Evolutionary conservation across 2,113 vertebrate species (phyloP).

Genomic region (Corvus moneduloides): DNA sequence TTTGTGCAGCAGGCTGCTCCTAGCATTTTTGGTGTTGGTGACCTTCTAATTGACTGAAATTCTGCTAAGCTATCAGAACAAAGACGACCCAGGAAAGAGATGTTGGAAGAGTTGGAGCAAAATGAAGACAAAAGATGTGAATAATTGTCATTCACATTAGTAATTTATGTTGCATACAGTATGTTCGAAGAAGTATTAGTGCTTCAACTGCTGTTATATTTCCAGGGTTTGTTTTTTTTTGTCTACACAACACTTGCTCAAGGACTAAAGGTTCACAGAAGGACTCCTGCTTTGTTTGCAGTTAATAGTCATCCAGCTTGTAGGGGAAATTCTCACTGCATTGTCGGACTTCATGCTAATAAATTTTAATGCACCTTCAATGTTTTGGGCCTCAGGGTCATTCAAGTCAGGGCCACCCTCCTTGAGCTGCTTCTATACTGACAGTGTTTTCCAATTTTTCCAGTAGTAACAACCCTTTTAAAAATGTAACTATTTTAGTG

Average conservation of each 20-base stretch:
- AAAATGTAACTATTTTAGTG: neutral
- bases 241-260: neutral
- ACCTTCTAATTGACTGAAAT: neutral
- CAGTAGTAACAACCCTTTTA: neutral
- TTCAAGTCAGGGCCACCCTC: neutral
- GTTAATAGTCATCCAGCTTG: neutral
- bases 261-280: neutral
- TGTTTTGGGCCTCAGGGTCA: neutral
- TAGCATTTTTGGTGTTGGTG: neutral
- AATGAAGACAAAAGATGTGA: neutral
- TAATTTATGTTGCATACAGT: neutral
- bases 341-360: neutral
- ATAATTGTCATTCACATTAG: neutral
- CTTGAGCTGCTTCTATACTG: neutral
- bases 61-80: neutral
- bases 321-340: neutral
- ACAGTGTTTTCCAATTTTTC: neutral
- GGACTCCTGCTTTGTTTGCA: conserved; percentile 12
- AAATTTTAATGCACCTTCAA: neutral
- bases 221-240: neutral
- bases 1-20: neutral
- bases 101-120: neutral
- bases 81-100: neutral
- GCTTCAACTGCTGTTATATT: neutral
- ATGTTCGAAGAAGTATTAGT: neutral